Evolutionary conservation across 2,888 invertebrate genomes (phyloP).

Genomic region (Megaustenia siamemsis): DNA sequence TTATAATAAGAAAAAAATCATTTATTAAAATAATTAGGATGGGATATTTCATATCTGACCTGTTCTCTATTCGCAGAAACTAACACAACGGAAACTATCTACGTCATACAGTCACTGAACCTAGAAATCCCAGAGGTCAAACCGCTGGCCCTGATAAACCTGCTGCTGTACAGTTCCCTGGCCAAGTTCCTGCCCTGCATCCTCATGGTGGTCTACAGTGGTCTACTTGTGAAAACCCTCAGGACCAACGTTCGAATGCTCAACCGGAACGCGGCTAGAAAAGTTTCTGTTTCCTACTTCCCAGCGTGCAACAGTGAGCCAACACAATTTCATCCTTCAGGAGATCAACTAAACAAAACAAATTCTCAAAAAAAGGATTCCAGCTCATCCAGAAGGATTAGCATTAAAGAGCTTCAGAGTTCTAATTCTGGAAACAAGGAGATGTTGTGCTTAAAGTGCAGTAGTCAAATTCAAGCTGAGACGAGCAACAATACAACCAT

Average conservation of each 20-base stretch:
- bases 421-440: not conserved
- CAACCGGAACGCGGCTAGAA: constrained; percentile 49
- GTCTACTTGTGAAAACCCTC: constrained; percentile 75
- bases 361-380: not conserved
- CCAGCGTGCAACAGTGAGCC: not conserved
- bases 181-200: constrained; percentile 94
- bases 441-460: constrained; percentile 18
- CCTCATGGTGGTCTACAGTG: constrained; percentile 86
- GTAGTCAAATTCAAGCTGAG: not conserved
- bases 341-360: not conserved
- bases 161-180: constrained; percentile 94
- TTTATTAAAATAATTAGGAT: too few relatives aligned
- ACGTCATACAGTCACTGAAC: constrained; percentile 64
- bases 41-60: too few relatives aligned
- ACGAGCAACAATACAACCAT: not conserved
- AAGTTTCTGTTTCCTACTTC: constrained; percentile 43
- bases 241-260: constrained; percentile 62
- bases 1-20: too few relatives aligned
- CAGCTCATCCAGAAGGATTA: not conserved
- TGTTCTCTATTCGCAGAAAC: constrained; percentile 31
- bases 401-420: not conserved
- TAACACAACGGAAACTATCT: constrained; percentile 56
- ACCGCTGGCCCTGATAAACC: constrained; percentile 82
- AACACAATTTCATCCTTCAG: not conserved
- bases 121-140: constrained; percentile 63